These are phyloP conservation scores for Plebejus anna DNA, from an alignment of 2,888 invertebrate genomes.

Conservation along the genomic window DNA sequence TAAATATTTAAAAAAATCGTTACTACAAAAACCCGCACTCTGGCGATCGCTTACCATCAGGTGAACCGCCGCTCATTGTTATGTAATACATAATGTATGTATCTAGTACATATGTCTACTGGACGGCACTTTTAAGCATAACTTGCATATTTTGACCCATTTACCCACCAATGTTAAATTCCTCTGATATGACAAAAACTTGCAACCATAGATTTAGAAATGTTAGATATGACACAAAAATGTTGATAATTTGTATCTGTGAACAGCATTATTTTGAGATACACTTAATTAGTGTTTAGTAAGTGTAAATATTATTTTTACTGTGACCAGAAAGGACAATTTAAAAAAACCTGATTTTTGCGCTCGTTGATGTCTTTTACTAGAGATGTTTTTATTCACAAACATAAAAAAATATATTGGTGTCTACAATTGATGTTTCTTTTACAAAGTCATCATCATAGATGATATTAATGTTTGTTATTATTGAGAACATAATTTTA, in stretches of 20 bases:
- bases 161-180: conserved; percentile 24
- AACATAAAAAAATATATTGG: too few relatives aligned
- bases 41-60: too few relatives aligned
- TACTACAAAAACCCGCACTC: too few relatives aligned
- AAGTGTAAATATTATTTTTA: background rate
- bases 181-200: conserved; percentile 20
- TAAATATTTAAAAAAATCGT: too few relatives aligned
- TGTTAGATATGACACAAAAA: background rate
- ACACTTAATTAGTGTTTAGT: background rate
- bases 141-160: conserved; percentile 18
- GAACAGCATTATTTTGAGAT: background rate
- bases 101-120: background rate
- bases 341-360: background rate
- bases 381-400: background rate
- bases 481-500: too few relatives aligned
- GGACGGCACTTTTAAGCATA: conserved; percentile 17
- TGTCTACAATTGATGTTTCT: too few relatives aligned
- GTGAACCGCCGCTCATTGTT: background rate
- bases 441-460: too few relatives aligned
- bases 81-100: background rate
- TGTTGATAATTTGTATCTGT: background rate
- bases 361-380: background rate
- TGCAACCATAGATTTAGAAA: background rate
- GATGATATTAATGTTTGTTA: too few relatives aligned
- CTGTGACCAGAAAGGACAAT: too few relatives aligned